A percentile compares a stretch with the other conserved stretches of the same genome.
Conservation (phyloP, 2,888 invertebrate species). For the Drosophila phalerata region DNA sequence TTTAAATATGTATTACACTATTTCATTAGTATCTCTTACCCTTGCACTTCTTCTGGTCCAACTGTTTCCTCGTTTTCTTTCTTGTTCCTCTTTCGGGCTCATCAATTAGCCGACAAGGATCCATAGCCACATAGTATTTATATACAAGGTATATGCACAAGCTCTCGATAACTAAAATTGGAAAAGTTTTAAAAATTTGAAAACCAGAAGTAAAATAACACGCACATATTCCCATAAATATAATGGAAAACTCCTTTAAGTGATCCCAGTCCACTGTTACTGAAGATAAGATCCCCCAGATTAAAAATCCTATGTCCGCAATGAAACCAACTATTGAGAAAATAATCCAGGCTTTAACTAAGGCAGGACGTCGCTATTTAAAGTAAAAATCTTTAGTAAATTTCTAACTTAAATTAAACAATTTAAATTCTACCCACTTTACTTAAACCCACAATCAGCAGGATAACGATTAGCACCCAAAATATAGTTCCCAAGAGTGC, state of each 20-base stretch:
- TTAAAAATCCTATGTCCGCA: conserved; percentile 51
- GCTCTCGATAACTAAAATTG: conserved; percentile 55
- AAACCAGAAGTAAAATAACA: not conserved
- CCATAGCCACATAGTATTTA: conserved; percentile 57
- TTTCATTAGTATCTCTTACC: conserved; percentile 18
- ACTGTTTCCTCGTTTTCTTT: conserved; percentile 10
- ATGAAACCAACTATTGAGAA: conserved; percentile 66
- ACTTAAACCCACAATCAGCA: conserved; percentile 62
- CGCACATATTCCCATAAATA: conserved; percentile 65
- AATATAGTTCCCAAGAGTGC: conserved; percentile 65
- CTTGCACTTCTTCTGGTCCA: conserved; percentile 29
- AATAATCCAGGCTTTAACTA: conserved; percentile 59
- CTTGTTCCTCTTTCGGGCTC: conserved; percentile 26
- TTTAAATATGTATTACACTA: not conserved
- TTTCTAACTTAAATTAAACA: not conserved
- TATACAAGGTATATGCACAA: conserved; percentile 57
- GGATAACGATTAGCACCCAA: conserved; percentile 59
- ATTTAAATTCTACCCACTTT: conserved; percentile 48
- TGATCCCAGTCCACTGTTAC: conserved; percentile 54
- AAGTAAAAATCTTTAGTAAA: not conserved
- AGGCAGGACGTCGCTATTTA: conserved; percentile 44
- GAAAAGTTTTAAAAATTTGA: not conserved
- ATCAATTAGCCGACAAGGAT: conserved; percentile 36
- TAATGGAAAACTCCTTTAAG: conserved; percentile 46
- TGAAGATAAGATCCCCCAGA: conserved; percentile 59